Percentiles rank a stretch among this genome's conserved stretches.
These are phyloP conservation scores for Pteromalus puparum DNA, from an alignment of 1,140 invertebrate species.

Conservation along the genomic window DNA sequence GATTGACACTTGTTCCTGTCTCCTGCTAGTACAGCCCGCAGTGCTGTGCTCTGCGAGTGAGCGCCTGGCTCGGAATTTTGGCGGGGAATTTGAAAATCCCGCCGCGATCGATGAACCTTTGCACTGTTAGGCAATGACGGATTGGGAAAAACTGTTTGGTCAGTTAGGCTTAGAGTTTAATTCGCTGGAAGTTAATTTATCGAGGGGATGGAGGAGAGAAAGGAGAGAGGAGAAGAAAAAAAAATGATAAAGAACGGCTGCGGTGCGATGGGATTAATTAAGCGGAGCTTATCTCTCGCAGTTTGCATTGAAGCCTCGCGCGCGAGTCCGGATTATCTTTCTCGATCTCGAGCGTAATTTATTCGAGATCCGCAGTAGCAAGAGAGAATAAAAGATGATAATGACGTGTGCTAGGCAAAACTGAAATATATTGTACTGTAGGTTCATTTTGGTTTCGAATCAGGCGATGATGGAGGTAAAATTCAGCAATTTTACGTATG, in stretches of 20 bases:
- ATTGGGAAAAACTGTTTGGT: slow-evolving; percentile 16
- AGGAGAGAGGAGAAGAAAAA: background rate
- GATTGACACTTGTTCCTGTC: slow-evolving; percentile 71
- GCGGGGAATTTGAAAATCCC: background rate
- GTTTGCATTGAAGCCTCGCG: slow-evolving; percentile 46
- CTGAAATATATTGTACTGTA: too few species aligned
- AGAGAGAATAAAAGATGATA: slow-evolving; percentile 32
- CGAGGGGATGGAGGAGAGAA: too few species aligned
- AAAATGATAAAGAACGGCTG: slow-evolving; percentile 46
- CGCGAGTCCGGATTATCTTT: slow-evolving; percentile 44
- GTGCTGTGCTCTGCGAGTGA: background rate
- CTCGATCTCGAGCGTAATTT: slow-evolving; percentile 49
- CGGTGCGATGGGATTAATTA: slow-evolving; percentile 51
- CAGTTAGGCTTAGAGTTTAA: slow-evolving; percentile 44
- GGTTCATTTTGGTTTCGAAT: too few species aligned
- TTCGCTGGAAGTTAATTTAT: slow-evolving; percentile 51
- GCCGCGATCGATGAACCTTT: too few species aligned
- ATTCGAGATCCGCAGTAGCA: slow-evolving; percentile 39
- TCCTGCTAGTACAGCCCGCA: slow-evolving; percentile 34
- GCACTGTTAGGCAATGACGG: too few species aligned
- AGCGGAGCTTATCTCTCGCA: slow-evolving; percentile 49
- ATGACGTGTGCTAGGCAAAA: background rate
- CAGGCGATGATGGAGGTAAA: background rate
- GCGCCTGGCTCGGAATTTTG: background rate
- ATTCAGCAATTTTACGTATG: background rate